Base-by-base conservation (phyloP, 2,888 invertebrate species). In the Helicoverpa assulta region DNA sequence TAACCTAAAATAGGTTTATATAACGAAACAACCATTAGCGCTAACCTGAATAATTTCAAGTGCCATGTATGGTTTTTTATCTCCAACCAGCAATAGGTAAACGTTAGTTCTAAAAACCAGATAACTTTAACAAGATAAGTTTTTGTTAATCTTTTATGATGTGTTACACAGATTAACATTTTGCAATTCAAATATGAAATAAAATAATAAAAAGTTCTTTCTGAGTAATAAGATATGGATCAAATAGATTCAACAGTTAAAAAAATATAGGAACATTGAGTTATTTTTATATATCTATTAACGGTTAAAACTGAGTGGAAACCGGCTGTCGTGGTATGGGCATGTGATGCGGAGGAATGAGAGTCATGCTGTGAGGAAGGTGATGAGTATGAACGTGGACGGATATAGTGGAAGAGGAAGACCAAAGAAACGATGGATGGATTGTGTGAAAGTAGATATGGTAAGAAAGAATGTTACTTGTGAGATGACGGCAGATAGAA, bases 61-160 rank as follows among this genome's bases (percentile, higher is more conserved):
- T 50, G 56, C 59, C 78, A 54, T 66, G 43, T 60, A 73, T 40
- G 65, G 74, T 63, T 66, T 60, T 63, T 70, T 73, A 70, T 62
- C 40, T 50, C 2, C n/a, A 65, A 50, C 61, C 59, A 55, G 59
- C 21, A 65, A 65, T 56, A 69, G 52, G 53, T 40, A 33, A 54
- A 47, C 59, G 59, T 56, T 54, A 53, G 21, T 51, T 63, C 51
- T 65, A 73, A 69, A 78, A 76, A 63, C 63, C 61, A 73, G 80
- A 78, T 68, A 59, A 59, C n/a, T 60, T 29, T 63, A 62, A 57
- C 14, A 0, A 10, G 80, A 79, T 78, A 79, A 76, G 60, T 72
- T 78, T 79, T 75, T 78, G 57, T 56, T 54, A 53, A 19, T 33
- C 58, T 61, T 74, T 19, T 55, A 63, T 73, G 21, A 63, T 69